Conservation (phyloP, 2,113 vertebrate species). For the Cyphomyrus plagiostoma region DNA sequence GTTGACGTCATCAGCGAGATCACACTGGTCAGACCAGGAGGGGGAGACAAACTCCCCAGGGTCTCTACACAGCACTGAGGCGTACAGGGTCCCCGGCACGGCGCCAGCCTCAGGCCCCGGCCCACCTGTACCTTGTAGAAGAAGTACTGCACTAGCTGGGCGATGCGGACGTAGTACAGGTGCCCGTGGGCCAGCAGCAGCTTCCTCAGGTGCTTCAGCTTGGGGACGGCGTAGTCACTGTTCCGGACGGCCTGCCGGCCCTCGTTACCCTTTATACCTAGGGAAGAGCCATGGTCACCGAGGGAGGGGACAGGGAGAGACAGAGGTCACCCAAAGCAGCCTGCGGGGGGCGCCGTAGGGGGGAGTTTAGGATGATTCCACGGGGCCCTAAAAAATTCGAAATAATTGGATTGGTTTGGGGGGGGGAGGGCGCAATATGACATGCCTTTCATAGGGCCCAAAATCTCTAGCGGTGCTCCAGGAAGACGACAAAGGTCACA, state of each 20-base stretch:
- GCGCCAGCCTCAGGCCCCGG: not conserved
- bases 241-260: constrained; percentile 92
- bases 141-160: constrained; percentile 98
- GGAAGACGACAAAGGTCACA: not conserved
- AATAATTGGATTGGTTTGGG: not conserved
- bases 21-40: not conserved
- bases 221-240: constrained; percentile 95
- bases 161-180: constrained; percentile 96
- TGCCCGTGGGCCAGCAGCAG: constrained; percentile 89
- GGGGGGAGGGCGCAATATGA: not conserved
- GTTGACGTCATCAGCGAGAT: constrained; percentile 28
- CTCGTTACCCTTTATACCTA: constrained; percentile 96
- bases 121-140: constrained; percentile 90
- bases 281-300: not conserved
- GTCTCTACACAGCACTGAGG: not conserved
- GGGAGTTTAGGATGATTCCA: not conserved
- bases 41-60: not conserved
- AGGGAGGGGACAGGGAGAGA: not conserved
- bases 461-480: not conserved
- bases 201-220: constrained; percentile 91
- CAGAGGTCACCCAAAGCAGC: not conserved
- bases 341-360: not conserved
- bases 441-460: not conserved
- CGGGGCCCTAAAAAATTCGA: not conserved
- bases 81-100: not conserved